Conservation (phyloP, 2,888 invertebrate species). For the Apocheima hispidaria region DNA sequence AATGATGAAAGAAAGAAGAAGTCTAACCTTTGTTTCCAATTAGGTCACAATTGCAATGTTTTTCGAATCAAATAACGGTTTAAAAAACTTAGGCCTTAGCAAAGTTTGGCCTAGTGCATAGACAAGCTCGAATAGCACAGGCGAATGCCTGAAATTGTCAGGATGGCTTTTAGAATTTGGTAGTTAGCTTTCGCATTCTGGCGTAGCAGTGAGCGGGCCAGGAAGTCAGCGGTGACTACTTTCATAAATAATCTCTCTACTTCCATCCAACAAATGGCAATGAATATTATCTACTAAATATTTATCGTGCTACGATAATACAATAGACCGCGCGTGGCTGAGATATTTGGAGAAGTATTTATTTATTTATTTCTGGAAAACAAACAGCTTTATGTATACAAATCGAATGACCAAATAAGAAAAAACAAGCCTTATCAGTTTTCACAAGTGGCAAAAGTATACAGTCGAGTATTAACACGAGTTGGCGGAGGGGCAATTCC, state of each 20-base stretch:
- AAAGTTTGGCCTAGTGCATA: constrained; percentile 37
- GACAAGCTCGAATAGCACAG: constrained; percentile 43
- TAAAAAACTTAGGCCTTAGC: constrained; percentile 34
- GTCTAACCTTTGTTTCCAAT: constrained; percentile 9
- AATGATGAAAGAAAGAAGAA: background rate
- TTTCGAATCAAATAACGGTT: constrained; percentile 8
- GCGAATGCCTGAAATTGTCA: constrained; percentile 49
- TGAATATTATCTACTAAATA: no score
- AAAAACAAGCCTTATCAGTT: no score
- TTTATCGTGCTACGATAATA: no score
- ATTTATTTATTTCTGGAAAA: no score
- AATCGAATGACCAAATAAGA: no score
- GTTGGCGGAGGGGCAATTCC: no score
- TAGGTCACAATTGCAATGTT: constrained; percentile 17
- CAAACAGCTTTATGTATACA: no score
- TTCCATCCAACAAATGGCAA: no score
- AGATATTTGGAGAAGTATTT: no score
- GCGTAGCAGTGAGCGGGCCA: constrained; percentile 33
- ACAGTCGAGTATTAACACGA: no score
- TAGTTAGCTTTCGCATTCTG: constrained; percentile 56
- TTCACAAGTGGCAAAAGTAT: no score
- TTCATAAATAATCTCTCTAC: constrained; percentile 10
- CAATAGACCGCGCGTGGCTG: no score
- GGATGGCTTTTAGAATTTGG: constrained; percentile 53
- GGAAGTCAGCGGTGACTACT: constrained; percentile 35